Conservation (phyloP, 2,113 vertebrate species). For the Platysteira castanea region DNA sequence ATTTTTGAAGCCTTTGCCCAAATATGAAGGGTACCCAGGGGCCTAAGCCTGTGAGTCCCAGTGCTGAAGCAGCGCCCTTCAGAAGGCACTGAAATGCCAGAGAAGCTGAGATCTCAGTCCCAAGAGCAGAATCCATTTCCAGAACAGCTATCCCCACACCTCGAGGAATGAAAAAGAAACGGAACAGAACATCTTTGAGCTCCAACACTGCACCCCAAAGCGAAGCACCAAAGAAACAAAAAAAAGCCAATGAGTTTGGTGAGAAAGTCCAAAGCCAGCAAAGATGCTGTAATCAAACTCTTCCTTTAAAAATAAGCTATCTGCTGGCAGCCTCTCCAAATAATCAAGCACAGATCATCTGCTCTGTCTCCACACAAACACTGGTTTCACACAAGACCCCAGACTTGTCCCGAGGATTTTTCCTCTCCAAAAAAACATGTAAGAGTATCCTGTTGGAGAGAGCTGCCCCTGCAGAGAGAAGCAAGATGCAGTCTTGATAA, state of each 20-base stretch:
- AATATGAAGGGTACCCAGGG: background rate
- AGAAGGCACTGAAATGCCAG: background rate
- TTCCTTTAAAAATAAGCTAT: background rate
- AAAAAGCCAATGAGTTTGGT: background rate
- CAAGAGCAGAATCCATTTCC: background rate
- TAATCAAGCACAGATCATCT: conserved; percentile 11
- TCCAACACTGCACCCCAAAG: background rate
- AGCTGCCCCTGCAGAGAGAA: background rate
- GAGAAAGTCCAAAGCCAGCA: background rate
- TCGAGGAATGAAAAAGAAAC: background rate
- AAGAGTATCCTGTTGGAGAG: background rate
- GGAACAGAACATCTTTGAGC: background rate
- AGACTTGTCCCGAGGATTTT: background rate
- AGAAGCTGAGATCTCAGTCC: background rate
- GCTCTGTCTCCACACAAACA: background rate
- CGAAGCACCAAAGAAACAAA: background rate
- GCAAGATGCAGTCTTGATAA: background rate
- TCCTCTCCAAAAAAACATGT: background rate
- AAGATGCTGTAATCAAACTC: background rate
- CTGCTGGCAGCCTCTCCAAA: background rate
- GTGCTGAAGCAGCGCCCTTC: background rate
- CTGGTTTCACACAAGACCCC: background rate
- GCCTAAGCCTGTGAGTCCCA: background rate
- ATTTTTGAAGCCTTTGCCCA: background rate
- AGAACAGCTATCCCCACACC: background rate